These are phyloP conservation scores for Anolis carolinensis DNA, from an alignment of 2,113 vertebrate genomes.

Conservation along the genomic window DNA sequence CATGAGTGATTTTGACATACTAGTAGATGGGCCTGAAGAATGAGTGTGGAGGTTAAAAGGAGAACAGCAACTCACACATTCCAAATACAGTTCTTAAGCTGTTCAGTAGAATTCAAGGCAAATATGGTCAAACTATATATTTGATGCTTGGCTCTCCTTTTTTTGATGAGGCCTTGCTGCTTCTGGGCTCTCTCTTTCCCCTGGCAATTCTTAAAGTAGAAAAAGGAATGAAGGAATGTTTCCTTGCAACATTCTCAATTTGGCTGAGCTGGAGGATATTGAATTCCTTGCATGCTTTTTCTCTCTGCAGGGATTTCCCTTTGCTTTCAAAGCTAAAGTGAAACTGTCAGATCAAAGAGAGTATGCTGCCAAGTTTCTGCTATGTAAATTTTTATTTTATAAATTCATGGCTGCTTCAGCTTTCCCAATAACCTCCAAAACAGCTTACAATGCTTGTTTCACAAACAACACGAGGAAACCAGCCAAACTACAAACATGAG, in stretches of 20 bases:
- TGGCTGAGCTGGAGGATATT: fast-evolving
- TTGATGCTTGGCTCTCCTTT: not conserved
- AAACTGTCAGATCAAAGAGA: not conserved
- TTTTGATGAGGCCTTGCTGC: not conserved
- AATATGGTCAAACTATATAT: not conserved
- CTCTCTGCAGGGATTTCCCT: constrained; percentile 9
- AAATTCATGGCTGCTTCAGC: constrained; percentile 23
- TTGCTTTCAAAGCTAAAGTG: not conserved
- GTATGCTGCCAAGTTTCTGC: not conserved
- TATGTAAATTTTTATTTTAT: constrained; percentile 46
- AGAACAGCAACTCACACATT: not conserved
- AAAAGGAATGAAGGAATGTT: not conserved
- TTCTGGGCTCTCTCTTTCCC: not conserved
- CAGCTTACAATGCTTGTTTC: constrained; percentile 9
- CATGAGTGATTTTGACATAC: not conserved
- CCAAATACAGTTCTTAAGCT: not conserved
- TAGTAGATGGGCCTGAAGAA: not conserved
- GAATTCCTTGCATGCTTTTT: not conserved
- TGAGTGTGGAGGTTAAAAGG: not conserved
- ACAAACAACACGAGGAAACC: not conserved
- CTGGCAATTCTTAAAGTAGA: not conserved
- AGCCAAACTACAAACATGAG: constrained; percentile 44
- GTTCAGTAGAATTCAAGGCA: not conserved
- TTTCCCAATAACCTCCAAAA: constrained; percentile 49
- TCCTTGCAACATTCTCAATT: not conserved